Base-by-base conservation (phyloP, 2,113 vertebrate genomes). In the Crotalus tigris region DNA sequence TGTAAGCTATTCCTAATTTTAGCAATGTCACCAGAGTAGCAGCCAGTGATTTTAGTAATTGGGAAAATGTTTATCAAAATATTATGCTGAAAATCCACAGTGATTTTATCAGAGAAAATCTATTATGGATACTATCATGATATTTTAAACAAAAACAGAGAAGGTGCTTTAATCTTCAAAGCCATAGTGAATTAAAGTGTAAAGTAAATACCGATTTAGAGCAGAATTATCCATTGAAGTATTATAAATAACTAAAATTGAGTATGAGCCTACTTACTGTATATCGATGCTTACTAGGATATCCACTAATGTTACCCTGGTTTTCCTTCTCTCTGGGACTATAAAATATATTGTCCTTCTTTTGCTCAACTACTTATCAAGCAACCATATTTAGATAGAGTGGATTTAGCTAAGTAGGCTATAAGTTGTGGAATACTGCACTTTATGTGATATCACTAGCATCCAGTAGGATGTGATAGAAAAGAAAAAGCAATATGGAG, bases 1-100 rank as follows among this genome's bases (percentile, higher is more conserved):
- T 3, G 55, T 10, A 92, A 90, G 59, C 85, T 59, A 49, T 19
- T 75, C 26, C 86, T 89, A n/a, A 39, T 95, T 95, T 58, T 58
- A 46, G 4, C 44, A 93, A 95, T 94, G 39, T 86, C 1, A 49
- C 15, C n/a, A 91, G 29, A 85, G 33, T 81, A 81, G 17, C 33
- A 81, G 44, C 33, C 3, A 44, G 75, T 81, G 33, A 21, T 92
- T 57, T 24, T 23, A 55, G 29, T n/a, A 90, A 75, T 1, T 26
- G 64, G 24, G 21, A 23, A 55, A 12, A 75, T 39, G 46, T 53
- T 53, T 87, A n/a, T 54, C 86, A 87, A 87, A 87, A 53, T 87
- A 5, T 29, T 17, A 29, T 53, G 24, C 5, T 87, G 26, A 54
- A 87, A 87, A 54, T 87, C 49, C 26, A n/a, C 29, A 29, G 26